A percentile compares a stretch with the other conserved stretches of the same genome.
Conservation (phyloP, 64 coral and sea anemone species). For the Hydrozoanthus tunicans region DNA sequence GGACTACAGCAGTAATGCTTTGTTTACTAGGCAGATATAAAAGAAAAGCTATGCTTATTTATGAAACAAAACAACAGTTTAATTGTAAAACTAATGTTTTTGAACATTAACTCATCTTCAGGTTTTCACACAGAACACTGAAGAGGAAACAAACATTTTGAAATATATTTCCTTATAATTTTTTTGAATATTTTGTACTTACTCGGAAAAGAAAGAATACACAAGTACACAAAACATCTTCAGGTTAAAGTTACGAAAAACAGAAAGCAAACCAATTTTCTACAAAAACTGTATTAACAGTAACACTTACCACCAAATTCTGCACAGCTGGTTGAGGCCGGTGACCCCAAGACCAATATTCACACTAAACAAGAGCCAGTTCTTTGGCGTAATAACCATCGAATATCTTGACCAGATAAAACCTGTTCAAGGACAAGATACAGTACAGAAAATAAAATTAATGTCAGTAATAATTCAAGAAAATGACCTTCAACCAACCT, state of each 20-base stretch:
- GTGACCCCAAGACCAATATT: constrained; percentile 97
- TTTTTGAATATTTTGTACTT: too few relatives aligned
- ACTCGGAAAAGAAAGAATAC: too few relatives aligned
- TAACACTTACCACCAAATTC: constrained; percentile 90
- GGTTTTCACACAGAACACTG: too few relatives aligned
- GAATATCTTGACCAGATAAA: constrained; percentile 98
- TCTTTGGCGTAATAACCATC: constrained; percentile 90
- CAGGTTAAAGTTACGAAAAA: neutral
- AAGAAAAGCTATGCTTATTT: too few relatives aligned
- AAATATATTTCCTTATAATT: too few relatives aligned
- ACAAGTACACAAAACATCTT: neutral
- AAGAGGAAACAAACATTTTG: neutral
- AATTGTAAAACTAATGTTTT: too few relatives aligned
- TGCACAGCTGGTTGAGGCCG: constrained; percentile 86
- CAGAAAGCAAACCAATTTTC: neutral
- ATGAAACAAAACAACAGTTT: too few relatives aligned
- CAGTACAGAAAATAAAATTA: neutral
- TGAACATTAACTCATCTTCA: too few relatives aligned
- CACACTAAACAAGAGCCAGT: constrained; percentile 96
- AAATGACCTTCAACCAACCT: too few relatives aligned
- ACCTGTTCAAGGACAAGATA: constrained; percentile 49
- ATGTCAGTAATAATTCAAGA: neutral
- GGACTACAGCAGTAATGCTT: too few relatives aligned
- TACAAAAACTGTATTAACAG: neutral
- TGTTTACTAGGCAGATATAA: too few relatives aligned